Base-by-base conservation (phyloP, 2,113 vertebrate species). In the Pogonocichla stellata region DNA sequence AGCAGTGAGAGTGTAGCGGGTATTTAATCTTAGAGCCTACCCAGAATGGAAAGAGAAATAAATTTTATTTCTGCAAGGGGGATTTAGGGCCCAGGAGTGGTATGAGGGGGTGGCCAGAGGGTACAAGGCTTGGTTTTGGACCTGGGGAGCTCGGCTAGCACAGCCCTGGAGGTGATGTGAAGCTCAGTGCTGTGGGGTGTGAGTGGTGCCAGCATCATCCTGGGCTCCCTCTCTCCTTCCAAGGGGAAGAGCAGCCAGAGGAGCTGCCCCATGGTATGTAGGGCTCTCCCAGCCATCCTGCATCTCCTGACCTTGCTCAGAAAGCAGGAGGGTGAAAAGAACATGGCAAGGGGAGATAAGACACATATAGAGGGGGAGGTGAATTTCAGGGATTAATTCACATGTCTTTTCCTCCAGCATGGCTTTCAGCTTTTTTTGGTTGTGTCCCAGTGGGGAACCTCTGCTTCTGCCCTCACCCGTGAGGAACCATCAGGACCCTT, bases 1-100 rank as follows among this genome's bases (percentile, higher is more conserved):
- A 38, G 53, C 71, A 45, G 25, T 0, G 6, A 51, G 23, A 4
- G 1, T 1, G 12, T 25, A 53, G 58, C 40, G 0, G 1, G 15
- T 19, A 5, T 79, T 92, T 88, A 9, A 53, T 78, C 81, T 69
- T 25, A 23, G 53, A 81, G 62, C 45, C 42, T 72, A 4, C 26
- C 9, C 5, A 2, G 75, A 45, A 22, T 36, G 50, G 62, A 65
- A 77, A 43, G 29, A 57, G 54, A 40, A 87, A 51, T 8, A 40
- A 8, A 50, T 66, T 36, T 66, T 42, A 33, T 31, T 92, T 69
- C 19, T 64, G 57, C 19, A 43, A 22, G 28, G 42, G 69, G 31
- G 36, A 61, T 78, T 73, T 81, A 50, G 14, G 40, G 31, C 28
- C n/a, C 56, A 13, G 28, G 54, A 40, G 26, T 2, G 0, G 56